phyloP scores from a whole-genome alignment of 1,140 invertebrate genomes.

The Dendroctonus valens region DNA sequence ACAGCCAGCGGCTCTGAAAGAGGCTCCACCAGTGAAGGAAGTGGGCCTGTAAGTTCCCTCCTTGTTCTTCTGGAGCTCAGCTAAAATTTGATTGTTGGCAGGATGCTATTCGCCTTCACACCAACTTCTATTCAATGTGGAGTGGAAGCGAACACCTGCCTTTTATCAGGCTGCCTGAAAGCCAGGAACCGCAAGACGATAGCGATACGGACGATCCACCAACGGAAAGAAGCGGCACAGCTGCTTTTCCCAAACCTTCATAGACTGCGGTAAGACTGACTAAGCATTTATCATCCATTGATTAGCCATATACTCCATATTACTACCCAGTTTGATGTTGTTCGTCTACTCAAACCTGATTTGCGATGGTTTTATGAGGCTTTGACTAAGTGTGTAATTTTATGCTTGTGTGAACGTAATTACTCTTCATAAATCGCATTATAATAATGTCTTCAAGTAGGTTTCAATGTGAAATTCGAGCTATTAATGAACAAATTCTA shows the following conservation, averaged over 20 bases:
- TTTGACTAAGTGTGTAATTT: too few species aligned
- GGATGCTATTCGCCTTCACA: constrained; percentile 47
- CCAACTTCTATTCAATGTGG: constrained; percentile 52
- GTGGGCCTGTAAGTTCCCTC: constrained; percentile 51
- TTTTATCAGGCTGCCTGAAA: constrained; percentile 51
- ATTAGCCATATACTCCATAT: too few species aligned
- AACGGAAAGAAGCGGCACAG: constrained; percentile 42
- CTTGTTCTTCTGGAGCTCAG: not conserved
- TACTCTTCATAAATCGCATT: too few species aligned
- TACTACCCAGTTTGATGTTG: too few species aligned
- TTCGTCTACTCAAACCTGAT: too few species aligned
- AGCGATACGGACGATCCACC: constrained; percentile 49
- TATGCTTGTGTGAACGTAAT: too few species aligned
- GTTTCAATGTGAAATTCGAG: too few species aligned
- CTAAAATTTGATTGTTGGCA: constrained; percentile 29
- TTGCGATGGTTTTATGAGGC: too few species aligned
- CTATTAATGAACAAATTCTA: too few species aligned
- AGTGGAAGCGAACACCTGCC: constrained; percentile 51
- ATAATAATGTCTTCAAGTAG: too few species aligned
- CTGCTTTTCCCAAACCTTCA: constrained; percentile 45
- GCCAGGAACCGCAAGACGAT: constrained; percentile 50
- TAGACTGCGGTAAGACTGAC: constrained; percentile 31
- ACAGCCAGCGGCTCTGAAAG: constrained; percentile 52
- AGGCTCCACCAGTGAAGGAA: constrained; percentile 55
- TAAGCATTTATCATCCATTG: too few species aligned